Evolutionary conservation across 1,140 invertebrate genomes (phyloP), one percentile per base, ranked within the genome.

Genomic region (Polyergus mexicanus): DNA sequence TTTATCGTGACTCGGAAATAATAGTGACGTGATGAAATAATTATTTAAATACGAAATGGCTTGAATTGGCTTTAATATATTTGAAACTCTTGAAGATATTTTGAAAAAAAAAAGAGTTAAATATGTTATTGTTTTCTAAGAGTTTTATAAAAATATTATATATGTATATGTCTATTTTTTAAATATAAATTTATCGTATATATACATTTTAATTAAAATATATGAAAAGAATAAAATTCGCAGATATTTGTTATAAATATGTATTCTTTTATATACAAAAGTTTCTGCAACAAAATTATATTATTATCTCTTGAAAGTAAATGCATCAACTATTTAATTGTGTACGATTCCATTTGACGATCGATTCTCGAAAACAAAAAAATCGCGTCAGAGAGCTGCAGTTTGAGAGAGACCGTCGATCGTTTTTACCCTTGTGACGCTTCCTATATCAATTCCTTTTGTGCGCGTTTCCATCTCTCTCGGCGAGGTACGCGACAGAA

Each of bases 371-470:
- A 28, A 8, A 13, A 65, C 32, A 44, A 44, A 19, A 19, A 69
- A 68, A n/a, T 84, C 60, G 16, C 60, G 11, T 65, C 44, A 72
- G 47, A 72, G 47, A 60, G 68, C 38, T 38, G 19, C 56, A 71
- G 71, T 80, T 80, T 32, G 65, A 71, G 41, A 22, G 68, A 83
- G 35, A 58, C 25, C 51, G 78, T 41, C 77, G 65, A 71, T 58
- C 78, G 38, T 71, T 83, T 54, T 44, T 28, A 62, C 38, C 72
- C 66, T 60, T 72, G 35, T 58, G 58, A 87, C 62, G 71, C 35
- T 72, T 81, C 54, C 25, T 65, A 62, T 41, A 32, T 86, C 81
- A 54, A 65, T 71, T 65, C 66, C 75, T 75, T 75, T 63, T 44
- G 51, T 62, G 63, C 44, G 32, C 41, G n/a, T 69, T 56, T 13